Conservation (phyloP, 1,140 invertebrate species). For the Argopecten irradians region DNA sequence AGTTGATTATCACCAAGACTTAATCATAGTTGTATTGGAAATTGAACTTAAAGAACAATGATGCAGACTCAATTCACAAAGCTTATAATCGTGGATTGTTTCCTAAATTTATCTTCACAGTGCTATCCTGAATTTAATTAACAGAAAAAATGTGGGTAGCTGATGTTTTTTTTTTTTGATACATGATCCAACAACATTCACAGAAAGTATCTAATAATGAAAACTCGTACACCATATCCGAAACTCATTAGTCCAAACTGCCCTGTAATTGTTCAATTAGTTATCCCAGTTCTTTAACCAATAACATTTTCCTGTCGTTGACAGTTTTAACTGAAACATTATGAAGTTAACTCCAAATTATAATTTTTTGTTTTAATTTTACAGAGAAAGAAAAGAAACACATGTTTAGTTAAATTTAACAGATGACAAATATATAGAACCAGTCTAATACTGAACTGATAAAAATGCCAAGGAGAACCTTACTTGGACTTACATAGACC, state of each 20-base stretch:
- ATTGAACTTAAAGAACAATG: slow-evolving; percentile 4
- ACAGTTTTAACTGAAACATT: not conserved
- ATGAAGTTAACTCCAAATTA: too few relatives aligned
- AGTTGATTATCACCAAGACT: not conserved
- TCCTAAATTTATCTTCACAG: slow-evolving; percentile 10
- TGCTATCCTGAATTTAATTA: not conserved
- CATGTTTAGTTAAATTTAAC: too few relatives aligned
- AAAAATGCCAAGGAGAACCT: too few relatives aligned
- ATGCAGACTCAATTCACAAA: not conserved
- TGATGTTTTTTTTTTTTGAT: not conserved
- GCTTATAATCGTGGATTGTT: not conserved
- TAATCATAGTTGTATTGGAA: not conserved
- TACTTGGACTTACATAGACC: too few relatives aligned
- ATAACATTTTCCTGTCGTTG: too few relatives aligned
- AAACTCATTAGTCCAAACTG: not conserved
- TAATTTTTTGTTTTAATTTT: not conserved
- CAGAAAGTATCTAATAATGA: not conserved
- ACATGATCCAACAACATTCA: not conserved
- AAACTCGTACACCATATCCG: not conserved
- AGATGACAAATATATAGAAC: too few relatives aligned
- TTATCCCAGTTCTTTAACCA: too few relatives aligned
- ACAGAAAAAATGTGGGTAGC: not conserved
- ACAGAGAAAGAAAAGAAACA: not conserved
- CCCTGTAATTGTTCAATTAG: too few relatives aligned
- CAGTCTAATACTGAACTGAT: too few relatives aligned